Evolutionary conservation across 2,113 vertebrate genomes (phyloP).

Genomic region (Aptenodytes patagonicus): DNA sequence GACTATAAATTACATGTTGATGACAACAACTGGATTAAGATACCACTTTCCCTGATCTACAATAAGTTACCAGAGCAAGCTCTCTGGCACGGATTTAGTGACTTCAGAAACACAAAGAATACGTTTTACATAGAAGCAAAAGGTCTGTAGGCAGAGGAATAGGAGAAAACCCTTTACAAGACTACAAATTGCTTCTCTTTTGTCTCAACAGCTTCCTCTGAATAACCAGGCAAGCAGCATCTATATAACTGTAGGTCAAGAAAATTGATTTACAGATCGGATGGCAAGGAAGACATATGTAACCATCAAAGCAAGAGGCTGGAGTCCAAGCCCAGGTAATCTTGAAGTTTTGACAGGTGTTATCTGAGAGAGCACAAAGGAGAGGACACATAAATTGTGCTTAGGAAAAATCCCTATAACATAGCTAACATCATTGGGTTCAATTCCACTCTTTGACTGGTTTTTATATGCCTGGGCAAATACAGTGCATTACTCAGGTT

Average conservation of each 20-base stretch:
- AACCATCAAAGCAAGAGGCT: neutral
- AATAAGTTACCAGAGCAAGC: neutral
- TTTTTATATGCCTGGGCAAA: neutral
- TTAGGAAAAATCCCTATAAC: neutral
- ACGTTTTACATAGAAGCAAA: neutral
- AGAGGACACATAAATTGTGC: neutral
- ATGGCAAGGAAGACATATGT: neutral
- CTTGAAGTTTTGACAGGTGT: neutral
- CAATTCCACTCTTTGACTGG: neutral
- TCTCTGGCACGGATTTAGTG: neutral
- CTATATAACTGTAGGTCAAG: neutral
- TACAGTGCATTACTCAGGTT: neutral
- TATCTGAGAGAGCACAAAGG: neutral
- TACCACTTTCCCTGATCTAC: neutral
- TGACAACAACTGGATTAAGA: conserved; percentile 7
- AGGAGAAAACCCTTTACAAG: neutral
- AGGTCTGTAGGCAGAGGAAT: neutral
- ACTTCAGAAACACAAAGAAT: neutral
- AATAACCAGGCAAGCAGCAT: neutral
- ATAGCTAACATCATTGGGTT: neutral
- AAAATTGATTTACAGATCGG: neutral
- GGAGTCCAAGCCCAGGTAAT: neutral
- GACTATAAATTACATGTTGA: neutral
- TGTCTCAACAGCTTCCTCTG: neutral
- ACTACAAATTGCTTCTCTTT: neutral